A percentile compares a stretch with the other conserved stretches of the same genome.
These are phyloP conservation scores for Chrysopa pallens DNA, from an alignment of 1,140 invertebrate species.

Conservation along the genomic window DNA sequence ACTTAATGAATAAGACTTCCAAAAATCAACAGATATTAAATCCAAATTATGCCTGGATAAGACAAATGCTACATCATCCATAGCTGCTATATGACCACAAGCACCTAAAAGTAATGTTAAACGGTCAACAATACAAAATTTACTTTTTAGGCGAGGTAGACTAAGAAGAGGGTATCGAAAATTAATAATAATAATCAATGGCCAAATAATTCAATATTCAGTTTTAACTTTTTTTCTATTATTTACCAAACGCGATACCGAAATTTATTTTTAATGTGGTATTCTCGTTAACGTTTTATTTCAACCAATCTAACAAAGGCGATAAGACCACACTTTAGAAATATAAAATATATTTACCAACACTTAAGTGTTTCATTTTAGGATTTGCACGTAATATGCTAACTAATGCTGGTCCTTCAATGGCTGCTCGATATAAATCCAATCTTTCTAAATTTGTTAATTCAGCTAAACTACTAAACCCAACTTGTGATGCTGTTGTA, in stretches of 20 bases:
- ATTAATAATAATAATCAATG: no score
- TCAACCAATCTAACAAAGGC: no score
- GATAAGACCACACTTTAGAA: neutral
- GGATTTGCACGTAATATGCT: slow-evolving; percentile 44
- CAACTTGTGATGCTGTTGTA: slow-evolving; percentile 28
- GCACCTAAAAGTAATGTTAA: neutral
- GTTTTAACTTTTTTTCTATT: no score
- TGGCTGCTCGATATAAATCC: slow-evolving; percentile 57
- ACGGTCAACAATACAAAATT: no score
- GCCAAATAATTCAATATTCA: no score
- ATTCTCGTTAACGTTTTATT: no score
- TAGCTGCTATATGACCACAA: neutral
- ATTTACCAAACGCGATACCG: no score
- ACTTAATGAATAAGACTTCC: neutral
- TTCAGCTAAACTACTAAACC: slow-evolving; percentile 38
- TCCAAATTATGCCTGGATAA: neutral
- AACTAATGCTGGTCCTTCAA: slow-evolving; percentile 40
- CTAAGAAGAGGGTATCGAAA: no score
- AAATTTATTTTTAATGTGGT: no score
- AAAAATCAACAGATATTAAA: neutral
- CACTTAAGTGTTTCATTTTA: slow-evolving; percentile 50
- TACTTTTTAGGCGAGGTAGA: no score
- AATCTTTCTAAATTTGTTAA: slow-evolving; percentile 48
- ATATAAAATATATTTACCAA: slow-evolving; percentile 27
- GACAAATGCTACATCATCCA: neutral